Percentiles rank a stretch among this genome's conserved stretches.
phyloP scores from a whole-genome alignment of 1,140 invertebrate genomes.

The Lordiphosa stackelbergi region DNA sequence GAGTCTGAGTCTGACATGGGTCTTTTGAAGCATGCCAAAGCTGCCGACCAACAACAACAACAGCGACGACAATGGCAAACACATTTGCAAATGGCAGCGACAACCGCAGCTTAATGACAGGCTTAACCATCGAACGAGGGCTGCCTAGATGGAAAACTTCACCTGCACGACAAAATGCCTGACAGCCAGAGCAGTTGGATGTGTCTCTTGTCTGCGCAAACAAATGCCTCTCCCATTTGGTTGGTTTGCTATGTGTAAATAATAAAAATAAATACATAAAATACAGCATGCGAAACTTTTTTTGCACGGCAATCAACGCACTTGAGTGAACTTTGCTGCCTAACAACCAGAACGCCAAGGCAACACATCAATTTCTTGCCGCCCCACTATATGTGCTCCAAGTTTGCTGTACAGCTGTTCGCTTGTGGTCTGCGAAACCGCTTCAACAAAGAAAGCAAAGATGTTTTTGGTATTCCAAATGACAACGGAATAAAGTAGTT shows the following conservation, averaged over 20 bases:
- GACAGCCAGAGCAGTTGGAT: conserved; percentile 25
- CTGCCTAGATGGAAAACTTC: conserved; percentile 57
- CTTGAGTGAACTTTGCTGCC: conserved; percentile 69
- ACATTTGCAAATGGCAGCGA: conserved; percentile 70
- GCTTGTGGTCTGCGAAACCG: conserved; percentile 34
- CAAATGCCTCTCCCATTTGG: conserved; percentile 2
- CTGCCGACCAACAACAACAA: conserved; percentile 42
- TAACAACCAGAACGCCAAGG: conserved; percentile 50
- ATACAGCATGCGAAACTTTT: conserved; percentile 57
- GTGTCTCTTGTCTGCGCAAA: conserved; percentile 11
- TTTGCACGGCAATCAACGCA: conserved; percentile 73
- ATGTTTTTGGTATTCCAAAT: conserved; percentile 44
- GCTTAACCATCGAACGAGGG: conserved; percentile 22
- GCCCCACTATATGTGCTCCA: not conserved
- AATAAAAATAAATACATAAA: conserved; percentile 67
- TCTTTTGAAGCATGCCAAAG: conserved; percentile 68
- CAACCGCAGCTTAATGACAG: conserved; percentile 71
- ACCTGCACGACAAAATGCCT: conserved; percentile 59
- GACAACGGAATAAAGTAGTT: conserved; percentile 14
- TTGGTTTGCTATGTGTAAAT: conserved; percentile 49
- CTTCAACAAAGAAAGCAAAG: conserved; percentile 22
- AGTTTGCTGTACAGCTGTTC: conserved; percentile 50
- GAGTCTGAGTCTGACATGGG: conserved; percentile 45
- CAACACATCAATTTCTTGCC: conserved; percentile 52
- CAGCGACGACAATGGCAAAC: conserved; percentile 56